Base-by-base conservation (phyloP, 1,140 invertebrate genomes). In the Callitettix versicolor region DNA sequence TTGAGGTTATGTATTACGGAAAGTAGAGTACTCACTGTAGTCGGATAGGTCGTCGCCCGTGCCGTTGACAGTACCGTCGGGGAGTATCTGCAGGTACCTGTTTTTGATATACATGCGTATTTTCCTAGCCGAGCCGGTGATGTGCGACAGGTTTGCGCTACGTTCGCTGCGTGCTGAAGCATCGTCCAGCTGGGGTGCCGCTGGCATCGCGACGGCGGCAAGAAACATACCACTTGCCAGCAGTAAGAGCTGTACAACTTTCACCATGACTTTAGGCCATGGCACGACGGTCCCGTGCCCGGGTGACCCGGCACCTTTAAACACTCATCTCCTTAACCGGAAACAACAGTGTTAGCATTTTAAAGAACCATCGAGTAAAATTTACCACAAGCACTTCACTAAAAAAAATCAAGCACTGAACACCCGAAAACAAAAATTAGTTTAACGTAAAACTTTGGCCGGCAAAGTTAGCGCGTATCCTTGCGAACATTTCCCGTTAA, bases 51-150 rank as follows among this genome's bases (percentile, higher is more conserved):
- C 79, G 65, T 86, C 79, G 63, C 75, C 76, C 65, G 84, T 85
- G 51, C 85, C 84, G 71, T 85, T 86, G 66, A 89, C 84, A 57
- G 80, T 83, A 63, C 85, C 85, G 70, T 88, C 84, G 42, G 83
- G 82, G 67, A 85, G 65, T 51, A 88, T 74, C 70, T 88, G 85
- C 57, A 89, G 74, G 66, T 84, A 80, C 56, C 79, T 75, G 71
- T 88, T 85, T 69, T 84, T 87, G 66, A 89, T 79, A 71, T 81
- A 85, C 76, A 89, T 79, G 69, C 84, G 82, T 62, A 88, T 86
- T 64, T 84, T 86, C 54, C 84, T 74, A 18, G 80, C 79, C 20
- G 79, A 77, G 63, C 84, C 84, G 18, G 78, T 80, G 65, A 84
- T 80, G 67, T 83, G 80, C 56, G 82, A 83, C 63, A 87, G 72